Conservation (phyloP, 2,888 invertebrate species). For the Cataglyphis livida region DNA sequence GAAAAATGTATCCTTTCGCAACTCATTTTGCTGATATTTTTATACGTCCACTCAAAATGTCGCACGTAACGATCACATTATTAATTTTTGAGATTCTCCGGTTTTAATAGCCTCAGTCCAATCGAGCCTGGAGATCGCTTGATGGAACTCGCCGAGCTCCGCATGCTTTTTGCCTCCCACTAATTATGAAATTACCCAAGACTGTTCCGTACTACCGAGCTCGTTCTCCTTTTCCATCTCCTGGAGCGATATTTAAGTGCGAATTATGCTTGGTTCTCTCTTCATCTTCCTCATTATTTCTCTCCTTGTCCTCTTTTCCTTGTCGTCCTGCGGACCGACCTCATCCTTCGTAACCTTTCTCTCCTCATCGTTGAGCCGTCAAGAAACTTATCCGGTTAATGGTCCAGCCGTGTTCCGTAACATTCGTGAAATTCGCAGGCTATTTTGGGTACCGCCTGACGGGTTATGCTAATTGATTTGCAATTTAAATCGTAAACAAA, state of each 20-base stretch:
- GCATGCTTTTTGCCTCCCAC: slow-evolving; percentile 64
- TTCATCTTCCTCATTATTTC: slow-evolving; percentile 77
- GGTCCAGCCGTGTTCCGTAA: slow-evolving; percentile 63
- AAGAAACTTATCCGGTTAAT: slow-evolving; percentile 74
- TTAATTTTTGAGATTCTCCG: slow-evolving; percentile 65
- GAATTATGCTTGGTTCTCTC: slow-evolving; percentile 76
- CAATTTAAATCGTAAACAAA: slow-evolving; percentile 38
- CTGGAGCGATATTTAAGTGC: slow-evolving; percentile 71
- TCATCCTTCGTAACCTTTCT: slow-evolving; percentile 53
- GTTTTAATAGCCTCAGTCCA: slow-evolving; percentile 62
- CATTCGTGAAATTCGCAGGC: slow-evolving; percentile 63
- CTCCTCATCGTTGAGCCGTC: slow-evolving; percentile 47
- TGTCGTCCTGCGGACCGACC: slow-evolving; percentile 28
- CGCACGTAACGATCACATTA: slow-evolving; percentile 65
- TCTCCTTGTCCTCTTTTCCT: slow-evolving; percentile 46
- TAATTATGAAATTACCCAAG: slow-evolving; percentile 75
- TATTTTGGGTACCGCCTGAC: slow-evolving; percentile 27
- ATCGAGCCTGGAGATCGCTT: slow-evolving; percentile 60
- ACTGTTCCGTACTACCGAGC: slow-evolving; percentile 57
- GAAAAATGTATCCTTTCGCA: slow-evolving; percentile 8
- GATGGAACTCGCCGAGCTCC: slow-evolving; percentile 62
- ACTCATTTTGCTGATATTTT: slow-evolving; percentile 36
- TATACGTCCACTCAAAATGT: slow-evolving; percentile 29
- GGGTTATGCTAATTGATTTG: slow-evolving; percentile 56
- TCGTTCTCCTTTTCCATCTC: slow-evolving; percentile 22